Percentiles rank a stretch among this genome's conserved stretches.
phyloP scores from a whole-genome alignment of 1,140 invertebrate species.

The Cecropterus lyciades region DNA sequence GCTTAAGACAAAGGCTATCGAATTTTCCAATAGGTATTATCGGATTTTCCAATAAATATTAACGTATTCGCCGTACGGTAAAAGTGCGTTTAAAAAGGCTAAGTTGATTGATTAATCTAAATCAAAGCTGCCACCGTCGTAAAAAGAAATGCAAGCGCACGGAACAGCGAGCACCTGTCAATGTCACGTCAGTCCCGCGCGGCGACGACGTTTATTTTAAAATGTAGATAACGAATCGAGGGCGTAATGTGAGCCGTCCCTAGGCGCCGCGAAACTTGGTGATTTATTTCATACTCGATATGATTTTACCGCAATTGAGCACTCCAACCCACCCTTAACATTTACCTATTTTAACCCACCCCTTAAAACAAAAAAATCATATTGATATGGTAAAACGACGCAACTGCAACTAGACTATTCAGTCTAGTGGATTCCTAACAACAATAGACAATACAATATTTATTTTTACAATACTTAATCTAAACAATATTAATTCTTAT shows the following conservation, averaged over 20 bases:
- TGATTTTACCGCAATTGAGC: conserved; percentile 73
- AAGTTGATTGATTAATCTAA: conserved; percentile 27
- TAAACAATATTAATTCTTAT: no score
- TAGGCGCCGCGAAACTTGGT: conserved; percentile 59
- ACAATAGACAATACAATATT: no score
- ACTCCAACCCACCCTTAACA: conserved; percentile 44
- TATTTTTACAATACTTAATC: no score
- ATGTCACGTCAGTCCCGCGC: conserved; percentile 66
- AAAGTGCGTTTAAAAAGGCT: not conserved
- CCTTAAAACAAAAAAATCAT: conserved; percentile 8
- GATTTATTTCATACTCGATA: conserved; percentile 78
- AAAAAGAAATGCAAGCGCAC: conserved; percentile 47
- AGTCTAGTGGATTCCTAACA: no score
- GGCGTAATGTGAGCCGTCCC: conserved; percentile 69
- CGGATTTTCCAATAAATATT: not conserved
- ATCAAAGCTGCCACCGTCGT: conserved; percentile 18
- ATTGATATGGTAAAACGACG: no score
- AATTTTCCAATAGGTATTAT: no score
- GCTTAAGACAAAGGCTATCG: no score
- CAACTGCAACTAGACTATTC: no score
- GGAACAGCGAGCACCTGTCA: conserved; percentile 72
- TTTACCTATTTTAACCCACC: conserved; percentile 41
- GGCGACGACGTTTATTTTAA: conserved; percentile 68
- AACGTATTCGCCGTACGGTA: not conserved
- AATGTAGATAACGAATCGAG: conserved; percentile 78